Evolutionary conservation across 2,888 invertebrate genomes (phyloP).

Genomic region (Drosophila anomalata): DNA sequence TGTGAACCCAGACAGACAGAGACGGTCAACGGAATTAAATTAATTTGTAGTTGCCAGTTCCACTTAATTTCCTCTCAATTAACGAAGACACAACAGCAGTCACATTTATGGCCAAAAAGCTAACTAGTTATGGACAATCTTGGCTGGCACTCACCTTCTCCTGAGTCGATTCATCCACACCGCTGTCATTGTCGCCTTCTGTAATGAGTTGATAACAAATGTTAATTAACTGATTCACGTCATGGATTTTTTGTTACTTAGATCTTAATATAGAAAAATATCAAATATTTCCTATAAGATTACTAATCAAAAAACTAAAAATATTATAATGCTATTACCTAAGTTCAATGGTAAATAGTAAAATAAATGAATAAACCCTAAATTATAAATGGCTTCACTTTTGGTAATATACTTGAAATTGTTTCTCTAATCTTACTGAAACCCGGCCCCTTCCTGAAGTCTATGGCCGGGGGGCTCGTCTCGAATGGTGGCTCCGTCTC

Average conservation of each 20-base stretch:
- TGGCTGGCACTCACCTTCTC: slow-evolving; percentile 88
- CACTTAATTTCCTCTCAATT: slow-evolving; percentile 53
- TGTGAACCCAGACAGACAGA: slow-evolving; percentile 55
- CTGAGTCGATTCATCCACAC: slow-evolving; percentile 92
- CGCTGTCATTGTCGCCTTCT: slow-evolving; percentile 94
- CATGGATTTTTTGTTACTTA: background rate
- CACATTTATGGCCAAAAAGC: slow-evolving; percentile 30
- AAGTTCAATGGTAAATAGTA: too few relatives aligned
- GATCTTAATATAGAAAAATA: too few relatives aligned
- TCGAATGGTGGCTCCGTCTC: slow-evolving; percentile 71
- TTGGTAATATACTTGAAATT: background rate
- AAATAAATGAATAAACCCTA: background rate
- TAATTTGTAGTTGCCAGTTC: slow-evolving; percentile 45
- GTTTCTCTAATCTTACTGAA: slow-evolving; percentile 34
- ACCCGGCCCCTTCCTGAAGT: slow-evolving; percentile 56
- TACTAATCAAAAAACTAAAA: too few relatives aligned
- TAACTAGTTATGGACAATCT: slow-evolving; percentile 11
- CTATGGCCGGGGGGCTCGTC: slow-evolving; percentile 39
- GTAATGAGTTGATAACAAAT: slow-evolving; percentile 73
- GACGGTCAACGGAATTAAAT: slow-evolving; percentile 48
- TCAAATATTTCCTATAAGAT: too few relatives aligned
- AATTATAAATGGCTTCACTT: slow-evolving; percentile 50
- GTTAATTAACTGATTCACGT: slow-evolving; percentile 18
- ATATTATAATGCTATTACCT: too few relatives aligned
- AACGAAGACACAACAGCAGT: slow-evolving; percentile 18